These are phyloP conservation scores for Garrulus glandarius DNA, from an alignment of 2,797 vertebrate species.

Conservation along the genomic window DNA sequence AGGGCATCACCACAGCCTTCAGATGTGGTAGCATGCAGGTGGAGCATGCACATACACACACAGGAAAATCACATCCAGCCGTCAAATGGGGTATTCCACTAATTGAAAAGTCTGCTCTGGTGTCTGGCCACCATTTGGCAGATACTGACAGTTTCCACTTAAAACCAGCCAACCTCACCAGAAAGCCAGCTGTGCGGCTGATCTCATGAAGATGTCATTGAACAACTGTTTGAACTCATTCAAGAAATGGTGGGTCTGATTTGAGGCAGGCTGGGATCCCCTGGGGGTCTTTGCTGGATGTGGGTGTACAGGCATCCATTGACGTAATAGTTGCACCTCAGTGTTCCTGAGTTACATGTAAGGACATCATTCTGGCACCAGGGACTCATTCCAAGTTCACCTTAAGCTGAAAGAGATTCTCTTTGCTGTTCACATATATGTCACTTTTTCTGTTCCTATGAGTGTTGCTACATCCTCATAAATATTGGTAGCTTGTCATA, in stretches of 20 bases:
- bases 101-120: conserved; percentile 67
- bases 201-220: conserved; percentile 26
- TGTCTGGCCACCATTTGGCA: conserved; percentile 72
- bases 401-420: not conserved
- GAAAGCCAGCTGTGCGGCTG: not conserved
- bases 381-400: not conserved
- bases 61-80: not conserved
- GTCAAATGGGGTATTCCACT: conserved; percentile 56
- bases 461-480: not conserved
- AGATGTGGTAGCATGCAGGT: conserved; percentile 4
- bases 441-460: not conserved
- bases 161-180: not conserved
- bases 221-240: not conserved
- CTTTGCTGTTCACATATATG: not conserved
- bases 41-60: not conserved
- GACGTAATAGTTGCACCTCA: not conserved
- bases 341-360: not conserved
- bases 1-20: not conserved
- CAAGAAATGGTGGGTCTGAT: not conserved
- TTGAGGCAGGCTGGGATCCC: not conserved
- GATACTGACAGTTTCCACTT: conserved; percentile 35
- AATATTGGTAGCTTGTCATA: conserved; percentile 2
- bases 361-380: not conserved
- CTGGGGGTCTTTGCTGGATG: not conserved
- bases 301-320: not conserved